phyloP scores from a whole-genome alignment of 2,888 invertebrate genomes.

The Apotomis betuletana region DNA sequence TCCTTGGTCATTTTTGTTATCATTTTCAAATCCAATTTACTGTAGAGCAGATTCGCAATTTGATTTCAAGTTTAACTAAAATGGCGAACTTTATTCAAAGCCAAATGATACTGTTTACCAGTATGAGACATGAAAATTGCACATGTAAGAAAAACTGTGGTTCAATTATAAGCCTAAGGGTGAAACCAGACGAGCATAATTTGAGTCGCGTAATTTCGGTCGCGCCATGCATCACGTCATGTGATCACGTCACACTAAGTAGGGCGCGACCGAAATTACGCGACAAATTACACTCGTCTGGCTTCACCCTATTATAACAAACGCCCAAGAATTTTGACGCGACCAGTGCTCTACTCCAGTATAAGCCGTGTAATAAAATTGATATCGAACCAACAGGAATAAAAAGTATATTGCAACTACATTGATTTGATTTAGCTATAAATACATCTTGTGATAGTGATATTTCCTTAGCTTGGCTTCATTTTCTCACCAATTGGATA shows the following conservation, averaged over 20 bases:
- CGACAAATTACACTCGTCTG: too few relatives aligned
- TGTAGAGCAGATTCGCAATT: not conserved
- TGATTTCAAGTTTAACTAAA: too few relatives aligned
- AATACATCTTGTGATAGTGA: constrained; percentile 29
- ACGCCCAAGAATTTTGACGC: not conserved
- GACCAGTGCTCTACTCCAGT: not conserved
- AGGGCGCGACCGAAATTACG: too few relatives aligned
- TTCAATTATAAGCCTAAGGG: too few relatives aligned
- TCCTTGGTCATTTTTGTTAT: not conserved
- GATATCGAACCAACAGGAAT: constrained; percentile 17
- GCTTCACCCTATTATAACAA: not conserved
- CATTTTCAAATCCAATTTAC: not conserved
- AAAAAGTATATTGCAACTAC: constrained; percentile 29
- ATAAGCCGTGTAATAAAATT: constrained; percentile 17
- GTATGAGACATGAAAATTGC: too few relatives aligned
- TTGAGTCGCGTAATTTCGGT: too few relatives aligned
- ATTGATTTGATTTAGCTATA: constrained; percentile 35
- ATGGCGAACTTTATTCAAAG: too few relatives aligned
- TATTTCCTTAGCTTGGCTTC: not conserved
- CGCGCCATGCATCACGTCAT: too few relatives aligned
- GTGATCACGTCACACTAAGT: too few relatives aligned
- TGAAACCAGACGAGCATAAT: too few relatives aligned
- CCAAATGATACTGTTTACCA: too few relatives aligned
- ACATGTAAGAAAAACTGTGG: too few relatives aligned
- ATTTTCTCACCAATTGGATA: constrained; percentile 4